These are phyloP conservation scores for Drosophila sproati DNA, from an alignment of 1,140 invertebrate genomes.

Conservation along the genomic window DNA sequence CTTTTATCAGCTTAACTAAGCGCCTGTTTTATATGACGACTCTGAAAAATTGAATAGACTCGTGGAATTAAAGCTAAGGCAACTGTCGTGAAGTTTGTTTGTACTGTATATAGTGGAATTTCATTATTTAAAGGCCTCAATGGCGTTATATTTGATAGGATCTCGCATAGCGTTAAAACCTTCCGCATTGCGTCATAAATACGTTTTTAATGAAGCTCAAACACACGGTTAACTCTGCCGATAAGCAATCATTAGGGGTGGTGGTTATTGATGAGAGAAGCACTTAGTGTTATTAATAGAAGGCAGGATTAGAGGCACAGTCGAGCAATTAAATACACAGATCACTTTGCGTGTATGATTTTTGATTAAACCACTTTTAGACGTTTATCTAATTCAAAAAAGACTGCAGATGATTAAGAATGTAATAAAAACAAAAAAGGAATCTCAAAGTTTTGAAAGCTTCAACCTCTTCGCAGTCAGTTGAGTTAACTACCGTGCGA, in stretches of 20 bases:
- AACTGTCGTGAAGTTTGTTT: slow-evolving; percentile 6
- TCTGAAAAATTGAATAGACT: slow-evolving; percentile 30
- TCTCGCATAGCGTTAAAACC: slow-evolving; percentile 38
- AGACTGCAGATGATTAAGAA: background rate
- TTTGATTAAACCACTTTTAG: slow-evolving; percentile 22
- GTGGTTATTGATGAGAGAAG: slow-evolving; percentile 52
- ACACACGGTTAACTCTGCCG: slow-evolving; percentile 20
- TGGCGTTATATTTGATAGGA: slow-evolving; percentile 21
- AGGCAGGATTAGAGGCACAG: slow-evolving; percentile 7
- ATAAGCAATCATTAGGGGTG: slow-evolving; percentile 51
- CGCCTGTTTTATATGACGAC: slow-evolving; percentile 6
- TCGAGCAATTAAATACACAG: background rate
- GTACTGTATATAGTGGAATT: background rate
- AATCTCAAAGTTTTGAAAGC: background rate
- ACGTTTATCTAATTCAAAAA: slow-evolving; percentile 1
- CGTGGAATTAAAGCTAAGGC: slow-evolving; percentile 21
- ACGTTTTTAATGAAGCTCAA: slow-evolving; percentile 34
- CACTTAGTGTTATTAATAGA: slow-evolving; percentile 58
- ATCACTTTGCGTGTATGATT: background rate
- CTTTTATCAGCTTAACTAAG: slow-evolving; percentile 28
- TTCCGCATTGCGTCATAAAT: slow-evolving; percentile 59
- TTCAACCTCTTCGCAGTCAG: slow-evolving; percentile 38
- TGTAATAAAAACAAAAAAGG: background rate
- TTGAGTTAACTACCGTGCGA: slow-evolving; percentile 21
- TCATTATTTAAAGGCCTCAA: slow-evolving; percentile 32